These are phyloP conservation scores for Exocentrus adspersus DNA, from an alignment of 2,888 invertebrate genomes.

Conservation along the genomic window DNA sequence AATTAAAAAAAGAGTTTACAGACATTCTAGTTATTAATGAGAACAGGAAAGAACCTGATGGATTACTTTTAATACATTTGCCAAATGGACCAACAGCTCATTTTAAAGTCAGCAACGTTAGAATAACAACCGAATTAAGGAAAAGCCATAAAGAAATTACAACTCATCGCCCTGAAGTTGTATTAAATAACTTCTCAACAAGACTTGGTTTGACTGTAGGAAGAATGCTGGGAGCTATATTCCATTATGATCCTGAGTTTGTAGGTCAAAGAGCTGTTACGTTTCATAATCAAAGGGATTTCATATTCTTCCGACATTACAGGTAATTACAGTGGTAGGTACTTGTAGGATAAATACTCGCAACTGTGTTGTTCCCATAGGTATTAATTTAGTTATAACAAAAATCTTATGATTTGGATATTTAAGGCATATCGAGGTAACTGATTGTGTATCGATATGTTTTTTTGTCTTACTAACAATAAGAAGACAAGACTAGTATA, in stretches of 20 bases:
- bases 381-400: no score
- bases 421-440: no score
- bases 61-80: conserved; percentile 90
- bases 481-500: no score
- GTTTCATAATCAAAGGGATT: conserved; percentile 99
- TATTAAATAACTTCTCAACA: conserved; percentile 96
- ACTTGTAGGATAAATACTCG: not conserved
- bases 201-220: conserved; percentile 90
- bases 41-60: conserved; percentile 91
- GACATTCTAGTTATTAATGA: conserved; percentile 95
- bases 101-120: conserved; percentile 93
- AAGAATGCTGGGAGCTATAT: conserved; percentile 92
- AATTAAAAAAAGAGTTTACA: conserved; percentile 79
- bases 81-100: conserved; percentile 98
- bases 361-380: no score
- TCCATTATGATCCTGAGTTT: conserved; percentile 96
- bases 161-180: conserved; percentile 91
- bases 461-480: no score
- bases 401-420: no score
- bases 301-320: conserved; percentile 98
- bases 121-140: conserved; percentile 86
- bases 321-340: conserved; percentile 68
- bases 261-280: conserved; percentile 92
- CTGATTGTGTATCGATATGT: no score
- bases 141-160: conserved; percentile 84